Base-by-base conservation (phyloP, 2,797 vertebrate genomes). In the Synanceia verrucosa region DNA sequence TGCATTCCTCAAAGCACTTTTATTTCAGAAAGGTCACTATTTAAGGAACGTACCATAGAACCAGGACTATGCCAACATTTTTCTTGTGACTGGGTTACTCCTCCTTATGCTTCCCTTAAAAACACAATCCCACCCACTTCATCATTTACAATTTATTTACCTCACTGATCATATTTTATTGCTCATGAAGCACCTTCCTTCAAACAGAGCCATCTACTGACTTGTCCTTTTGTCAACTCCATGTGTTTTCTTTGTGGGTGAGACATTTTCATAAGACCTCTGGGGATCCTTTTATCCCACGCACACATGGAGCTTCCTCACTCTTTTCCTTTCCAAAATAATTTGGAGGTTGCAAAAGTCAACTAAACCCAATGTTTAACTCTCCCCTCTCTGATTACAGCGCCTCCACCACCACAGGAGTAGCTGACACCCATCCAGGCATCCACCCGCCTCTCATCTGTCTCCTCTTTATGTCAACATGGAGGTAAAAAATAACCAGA, bases 381-480 rank as follows among this genome's bases (percentile, higher is more conserved):
- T 33, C 70, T 56, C 46, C 72, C 73, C 70, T 70, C 80, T 85
- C 81, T 87, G 56, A 80, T 89, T 83, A 83, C 57, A 70, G 81
- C 7, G 48, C 65, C 76, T 79, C 60, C 47, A 52, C 60, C 37
- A 43, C 81, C 85, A 76, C 77, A 69, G 41, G 60, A 82, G 68
- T 2, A 65, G 83, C 63, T 72, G 79, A 86, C 82, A 84, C 67
- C 81, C 72, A 81, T 52, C 72, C 62, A 47, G 26, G 28, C 67
- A 29, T 12, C 65, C 16, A 61, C 63, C 19, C 36, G 33, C 39
- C 73, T 51, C 34, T 24, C 65, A 60, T 26, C 13, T 2, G 13
- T n/a, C 37, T 72, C 37, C 41, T 36, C 50, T n/a, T 47, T 28
- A 21, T 59, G 34, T 29, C 55, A 39, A n/a, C 39, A 34, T 9